Conservation (phyloP, 2,888 invertebrate genomes). For the Orthonevra nobilis region DNA sequence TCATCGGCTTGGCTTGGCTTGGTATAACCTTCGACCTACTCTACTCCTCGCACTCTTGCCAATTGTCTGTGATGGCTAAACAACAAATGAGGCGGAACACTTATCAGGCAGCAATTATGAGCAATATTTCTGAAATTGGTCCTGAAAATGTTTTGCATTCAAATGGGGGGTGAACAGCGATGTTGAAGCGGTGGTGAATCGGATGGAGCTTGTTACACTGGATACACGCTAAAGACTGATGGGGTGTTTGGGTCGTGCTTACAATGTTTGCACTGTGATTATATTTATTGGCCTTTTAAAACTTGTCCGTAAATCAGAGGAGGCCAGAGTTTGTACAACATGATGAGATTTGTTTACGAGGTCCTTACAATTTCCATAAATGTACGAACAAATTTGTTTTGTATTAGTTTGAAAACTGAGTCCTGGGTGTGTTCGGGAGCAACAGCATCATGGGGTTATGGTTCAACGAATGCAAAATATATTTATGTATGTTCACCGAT, state of each 20-base stretch:
- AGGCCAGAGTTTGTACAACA: constrained; percentile 14
- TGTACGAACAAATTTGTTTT: constrained; percentile 18
- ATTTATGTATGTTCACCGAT: no score
- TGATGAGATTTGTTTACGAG: constrained; percentile 44
- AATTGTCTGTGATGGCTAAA: not conserved
- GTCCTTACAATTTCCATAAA: constrained; percentile 39
- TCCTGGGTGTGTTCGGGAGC: no score
- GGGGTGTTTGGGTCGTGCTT: not conserved
- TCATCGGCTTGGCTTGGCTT: constrained; percentile 10
- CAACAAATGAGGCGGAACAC: constrained; percentile 54
- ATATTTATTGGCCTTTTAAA: constrained; percentile 60
- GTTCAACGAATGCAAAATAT: no score
- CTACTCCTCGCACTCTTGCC: not conserved
- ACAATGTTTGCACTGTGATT: constrained; percentile 57
- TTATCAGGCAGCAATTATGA: constrained; percentile 64
- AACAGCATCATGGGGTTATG: no score
- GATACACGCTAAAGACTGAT: not conserved
- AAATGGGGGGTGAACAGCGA: no score
- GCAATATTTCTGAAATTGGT: constrained; percentile 59
- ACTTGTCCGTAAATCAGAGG: constrained; percentile 50
- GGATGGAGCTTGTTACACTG: no score
- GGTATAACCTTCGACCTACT: not conserved
- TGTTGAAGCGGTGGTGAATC: no score
- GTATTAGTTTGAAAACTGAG: no score
- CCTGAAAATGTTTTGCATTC: constrained; percentile 16